Percentiles rank a stretch among this genome's conserved stretches.
These are phyloP conservation scores for Whitmania pigra DNA, from an alignment of 1,140 invertebrate species.

Conservation along the genomic window DNA sequence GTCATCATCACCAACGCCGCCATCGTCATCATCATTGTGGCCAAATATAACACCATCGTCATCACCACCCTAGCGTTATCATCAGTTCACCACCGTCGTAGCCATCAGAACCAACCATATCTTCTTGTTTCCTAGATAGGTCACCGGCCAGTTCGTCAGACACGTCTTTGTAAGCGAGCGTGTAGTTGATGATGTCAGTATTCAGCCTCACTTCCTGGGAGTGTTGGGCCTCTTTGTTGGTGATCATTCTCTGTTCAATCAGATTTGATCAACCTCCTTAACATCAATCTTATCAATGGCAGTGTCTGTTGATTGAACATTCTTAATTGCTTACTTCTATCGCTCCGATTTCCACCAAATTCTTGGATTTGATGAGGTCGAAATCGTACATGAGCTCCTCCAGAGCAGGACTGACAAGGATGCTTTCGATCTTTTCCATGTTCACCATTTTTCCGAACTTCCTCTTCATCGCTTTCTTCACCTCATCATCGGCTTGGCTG, in stretches of 20 bases:
- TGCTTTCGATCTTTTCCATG: slow-evolving; percentile 7
- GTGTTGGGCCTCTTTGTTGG: background rate
- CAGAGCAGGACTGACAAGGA: background rate
- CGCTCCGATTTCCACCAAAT: background rate
- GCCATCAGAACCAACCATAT: background rate
- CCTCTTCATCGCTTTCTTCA: background rate
- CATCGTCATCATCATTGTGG: no score
- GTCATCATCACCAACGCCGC: no score
- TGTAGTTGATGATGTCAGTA: slow-evolving; percentile 10
- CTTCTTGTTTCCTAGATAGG: background rate
- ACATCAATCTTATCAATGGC: background rate
- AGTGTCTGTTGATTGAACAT: background rate
- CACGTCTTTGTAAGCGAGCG: slow-evolving; percentile 1
- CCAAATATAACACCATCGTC: no score
- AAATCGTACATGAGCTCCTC: slow-evolving; percentile 1
- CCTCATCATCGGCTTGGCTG: background rate
- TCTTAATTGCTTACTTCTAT: background rate
- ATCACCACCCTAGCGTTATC: no score
- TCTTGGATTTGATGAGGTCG: slow-evolving; percentile 3
- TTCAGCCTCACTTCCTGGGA: background rate
- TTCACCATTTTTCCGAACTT: slow-evolving; percentile 3
- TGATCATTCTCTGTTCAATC: background rate
- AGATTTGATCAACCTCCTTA: background rate
- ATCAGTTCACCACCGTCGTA: no score
- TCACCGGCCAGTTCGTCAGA: slow-evolving; percentile 1